phyloP scores from a whole-genome alignment of 2,797 vertebrate species.

The Rhinatrema bivittatum region DNA sequence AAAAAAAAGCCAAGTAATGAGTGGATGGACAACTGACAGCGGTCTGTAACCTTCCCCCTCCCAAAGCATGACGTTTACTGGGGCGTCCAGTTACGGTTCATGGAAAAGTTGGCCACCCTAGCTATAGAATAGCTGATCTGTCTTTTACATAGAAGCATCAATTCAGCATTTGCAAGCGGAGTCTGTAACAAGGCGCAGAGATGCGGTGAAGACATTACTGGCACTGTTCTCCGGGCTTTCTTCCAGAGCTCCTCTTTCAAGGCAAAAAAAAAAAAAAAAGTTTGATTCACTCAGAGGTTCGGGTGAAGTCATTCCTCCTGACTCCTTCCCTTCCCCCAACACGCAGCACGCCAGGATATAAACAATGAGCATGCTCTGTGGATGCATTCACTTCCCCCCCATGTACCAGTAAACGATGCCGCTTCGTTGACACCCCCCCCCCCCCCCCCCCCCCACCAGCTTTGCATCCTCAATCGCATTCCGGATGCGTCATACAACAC shows the following conservation, averaged over 20 bases:
- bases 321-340: background rate
- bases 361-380: background rate
- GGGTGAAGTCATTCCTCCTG: constrained; percentile 13
- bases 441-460: background rate
- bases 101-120: too few relatives aligned
- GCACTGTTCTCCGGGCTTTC: constrained; percentile 15
- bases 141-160: background rate
- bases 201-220: constrained; percentile 36
- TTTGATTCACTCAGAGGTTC: background rate
- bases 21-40: too few relatives aligned
- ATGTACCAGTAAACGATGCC: background rate
- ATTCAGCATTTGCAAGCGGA: constrained; percentile 9
- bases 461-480: rapidly evolving
- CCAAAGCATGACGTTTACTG: too few relatives aligned
- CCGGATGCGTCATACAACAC: background rate
- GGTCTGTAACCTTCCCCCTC: too few relatives aligned
- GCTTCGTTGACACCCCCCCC: background rate
- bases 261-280: constrained; percentile 8
- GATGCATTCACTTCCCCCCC: background rate
- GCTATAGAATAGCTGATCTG: background rate
- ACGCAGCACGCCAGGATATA: constrained; percentile 6
- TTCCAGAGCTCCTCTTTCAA: background rate
- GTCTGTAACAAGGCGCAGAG: constrained; percentile 9
- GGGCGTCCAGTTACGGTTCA: too few relatives aligned
- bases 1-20: too few relatives aligned